A percentile compares a stretch with the other conserved stretches of the same genome.
Conservation (phyloP, 2,888 invertebrate genomes). For the Drosophila quinaria region DNA sequence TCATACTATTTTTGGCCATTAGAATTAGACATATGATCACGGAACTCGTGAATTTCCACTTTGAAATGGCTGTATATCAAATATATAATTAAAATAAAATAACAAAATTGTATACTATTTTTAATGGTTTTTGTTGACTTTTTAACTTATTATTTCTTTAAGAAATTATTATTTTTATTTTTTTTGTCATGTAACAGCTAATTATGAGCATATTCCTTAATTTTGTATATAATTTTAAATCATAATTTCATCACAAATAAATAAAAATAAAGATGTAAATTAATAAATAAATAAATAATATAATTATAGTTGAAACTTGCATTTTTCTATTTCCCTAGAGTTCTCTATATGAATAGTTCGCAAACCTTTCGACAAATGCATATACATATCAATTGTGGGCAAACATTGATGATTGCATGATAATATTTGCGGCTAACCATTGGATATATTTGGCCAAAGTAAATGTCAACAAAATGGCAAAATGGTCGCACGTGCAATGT, state of each 20-base stretch:
- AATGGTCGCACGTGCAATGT: constrained; percentile 65
- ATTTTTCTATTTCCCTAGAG: neutral
- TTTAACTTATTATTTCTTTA: too few species aligned
- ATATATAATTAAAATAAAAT: too few species aligned
- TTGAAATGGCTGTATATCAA: too few species aligned
- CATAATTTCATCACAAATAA: too few species aligned
- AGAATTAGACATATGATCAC: neutral
- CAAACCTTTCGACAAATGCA: constrained; percentile 16
- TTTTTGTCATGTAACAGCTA: too few species aligned
- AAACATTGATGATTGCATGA: constrained; percentile 42
- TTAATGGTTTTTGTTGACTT: too few species aligned
- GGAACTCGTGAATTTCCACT: neutral
- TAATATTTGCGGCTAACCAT: constrained; percentile 42
- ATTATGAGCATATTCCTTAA: too few species aligned
- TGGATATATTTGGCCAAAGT: constrained; percentile 45
- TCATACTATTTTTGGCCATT: constrained; percentile 4
- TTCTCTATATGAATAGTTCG: neutral
- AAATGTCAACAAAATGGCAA: constrained; percentile 61
- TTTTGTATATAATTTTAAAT: too few species aligned
- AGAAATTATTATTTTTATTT: too few species aligned
- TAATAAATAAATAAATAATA: neutral
- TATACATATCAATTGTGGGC: constrained; percentile 24
- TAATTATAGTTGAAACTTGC: neutral
- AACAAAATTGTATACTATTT: too few species aligned
- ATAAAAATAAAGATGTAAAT: too few species aligned